Percentiles rank a stretch among this genome's conserved stretches.
These are phyloP conservation scores for Pseudoips prasinana DNA, from an alignment of 2,888 invertebrate genomes.

Conservation along the genomic window DNA sequence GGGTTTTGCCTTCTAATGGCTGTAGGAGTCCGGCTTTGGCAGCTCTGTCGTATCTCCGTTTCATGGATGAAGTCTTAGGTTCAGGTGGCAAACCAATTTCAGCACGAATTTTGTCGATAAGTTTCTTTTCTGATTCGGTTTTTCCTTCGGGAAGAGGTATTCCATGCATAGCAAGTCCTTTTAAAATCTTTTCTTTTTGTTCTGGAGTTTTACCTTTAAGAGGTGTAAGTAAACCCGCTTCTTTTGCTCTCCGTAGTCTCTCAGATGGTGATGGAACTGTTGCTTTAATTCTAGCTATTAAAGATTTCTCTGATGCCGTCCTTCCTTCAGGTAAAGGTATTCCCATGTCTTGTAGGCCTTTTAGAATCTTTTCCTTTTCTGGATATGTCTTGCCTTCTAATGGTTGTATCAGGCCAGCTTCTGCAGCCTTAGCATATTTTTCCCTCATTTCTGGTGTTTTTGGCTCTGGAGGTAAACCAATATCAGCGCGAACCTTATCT, in stretches of 20 bases:
- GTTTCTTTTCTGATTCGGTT: conserved; percentile 5
- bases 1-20: conserved; percentile 16
- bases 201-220: conserved; percentile 23
- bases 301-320: no score
- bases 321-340: no score
- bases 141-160: conserved; percentile 17
- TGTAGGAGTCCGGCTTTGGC: conserved; percentile 18
- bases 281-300: not conserved
- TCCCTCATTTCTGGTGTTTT: no score
- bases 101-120: conserved; percentile 3
- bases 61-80: conserved; percentile 11
- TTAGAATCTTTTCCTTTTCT: conserved; percentile 5
- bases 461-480: no score
- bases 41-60: conserved; percentile 7
- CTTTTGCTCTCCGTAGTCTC: conserved; percentile 31
- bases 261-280: no score
- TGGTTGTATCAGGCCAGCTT: no score
- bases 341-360: no score
- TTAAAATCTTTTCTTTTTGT: conserved; percentile 33
- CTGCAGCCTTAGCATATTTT: no score
- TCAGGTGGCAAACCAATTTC: not conserved
- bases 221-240: conserved; percentile 26
- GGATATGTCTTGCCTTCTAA: no score
- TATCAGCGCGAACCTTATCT: no score
- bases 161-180: conserved; percentile 26